Evolutionary conservation across 2,113 vertebrate species (phyloP).

Genomic region (Shinisaurus crocodilurus): DNA sequence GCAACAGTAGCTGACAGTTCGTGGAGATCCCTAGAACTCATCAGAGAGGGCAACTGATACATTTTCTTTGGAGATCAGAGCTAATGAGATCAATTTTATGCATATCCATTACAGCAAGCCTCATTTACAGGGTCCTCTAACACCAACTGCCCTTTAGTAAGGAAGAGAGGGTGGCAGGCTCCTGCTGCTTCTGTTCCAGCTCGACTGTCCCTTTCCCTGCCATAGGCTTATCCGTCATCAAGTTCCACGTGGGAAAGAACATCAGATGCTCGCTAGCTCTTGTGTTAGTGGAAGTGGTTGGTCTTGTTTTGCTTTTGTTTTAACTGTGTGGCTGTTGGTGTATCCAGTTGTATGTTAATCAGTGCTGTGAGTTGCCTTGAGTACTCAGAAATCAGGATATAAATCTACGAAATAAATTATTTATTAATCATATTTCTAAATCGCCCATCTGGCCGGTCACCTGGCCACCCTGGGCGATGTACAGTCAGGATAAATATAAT

Average conservation of each 20-base stretch:
- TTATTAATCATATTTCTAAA: too few species aligned
- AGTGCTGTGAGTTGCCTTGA: too few species aligned
- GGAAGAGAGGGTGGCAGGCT: neutral
- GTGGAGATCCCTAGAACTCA: neutral
- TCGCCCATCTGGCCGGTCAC: too few species aligned
- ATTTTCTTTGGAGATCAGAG: neutral
- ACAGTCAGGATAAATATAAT: too few species aligned
- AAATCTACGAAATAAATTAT: neutral
- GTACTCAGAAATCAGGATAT: neutral
- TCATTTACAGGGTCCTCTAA: conserved; percentile 1
- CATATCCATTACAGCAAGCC: neutral
- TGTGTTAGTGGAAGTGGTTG: neutral
- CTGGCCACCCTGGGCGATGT: too few species aligned
- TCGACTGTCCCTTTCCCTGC: neutral
- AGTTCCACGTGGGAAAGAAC: neutral
- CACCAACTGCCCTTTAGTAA: neutral
- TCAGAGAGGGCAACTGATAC: neutral
- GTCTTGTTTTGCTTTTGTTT: too few species aligned
- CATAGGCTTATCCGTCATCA: too few species aligned
- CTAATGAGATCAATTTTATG: conserved; percentile 6
- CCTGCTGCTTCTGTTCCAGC: neutral
- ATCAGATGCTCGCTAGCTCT: too few species aligned
- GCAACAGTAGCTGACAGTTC: neutral
- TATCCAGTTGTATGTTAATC: too few species aligned
- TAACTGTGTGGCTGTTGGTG: too few species aligned